Evolutionary conservation across 2,113 vertebrate genomes (phyloP).

Genomic region (Cochlearius cochlearius): DNA sequence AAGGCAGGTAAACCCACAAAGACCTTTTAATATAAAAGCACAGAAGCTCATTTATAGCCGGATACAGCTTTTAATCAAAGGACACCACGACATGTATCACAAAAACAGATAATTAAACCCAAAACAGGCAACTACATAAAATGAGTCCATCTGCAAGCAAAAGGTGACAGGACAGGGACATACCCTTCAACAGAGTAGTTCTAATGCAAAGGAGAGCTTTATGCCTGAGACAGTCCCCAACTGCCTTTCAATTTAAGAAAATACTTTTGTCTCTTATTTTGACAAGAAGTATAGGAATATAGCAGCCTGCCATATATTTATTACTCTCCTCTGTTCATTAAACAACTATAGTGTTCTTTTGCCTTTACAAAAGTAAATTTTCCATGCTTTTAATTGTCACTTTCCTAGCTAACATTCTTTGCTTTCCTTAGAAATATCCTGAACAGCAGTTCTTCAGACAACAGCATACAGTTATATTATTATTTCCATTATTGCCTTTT

Average conservation of each 20-base stretch:
- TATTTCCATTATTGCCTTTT: background rate
- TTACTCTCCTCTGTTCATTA: background rate
- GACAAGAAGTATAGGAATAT: background rate
- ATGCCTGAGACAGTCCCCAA: background rate
- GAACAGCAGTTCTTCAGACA: background rate
- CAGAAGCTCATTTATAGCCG: background rate
- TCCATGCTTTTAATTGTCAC: background rate
- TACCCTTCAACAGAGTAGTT: background rate
- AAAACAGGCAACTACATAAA: background rate
- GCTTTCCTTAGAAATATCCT: background rate
- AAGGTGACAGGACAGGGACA: background rate
- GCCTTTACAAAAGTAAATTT: background rate
- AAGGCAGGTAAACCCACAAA: background rate
- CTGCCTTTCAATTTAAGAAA: background rate
- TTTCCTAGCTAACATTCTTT: background rate
- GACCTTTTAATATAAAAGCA: background rate
- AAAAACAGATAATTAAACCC: background rate
- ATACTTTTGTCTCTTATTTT: background rate
- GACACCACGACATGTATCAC: background rate
- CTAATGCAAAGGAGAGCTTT: background rate
- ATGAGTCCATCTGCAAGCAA: background rate
- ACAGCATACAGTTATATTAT: background rate
- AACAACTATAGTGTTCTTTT: fast-evolving
- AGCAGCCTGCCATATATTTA: background rate
- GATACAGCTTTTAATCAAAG: background rate